Conservation (phyloP, 1,140 invertebrate species). For the Dreissena rostriformis region DNA sequence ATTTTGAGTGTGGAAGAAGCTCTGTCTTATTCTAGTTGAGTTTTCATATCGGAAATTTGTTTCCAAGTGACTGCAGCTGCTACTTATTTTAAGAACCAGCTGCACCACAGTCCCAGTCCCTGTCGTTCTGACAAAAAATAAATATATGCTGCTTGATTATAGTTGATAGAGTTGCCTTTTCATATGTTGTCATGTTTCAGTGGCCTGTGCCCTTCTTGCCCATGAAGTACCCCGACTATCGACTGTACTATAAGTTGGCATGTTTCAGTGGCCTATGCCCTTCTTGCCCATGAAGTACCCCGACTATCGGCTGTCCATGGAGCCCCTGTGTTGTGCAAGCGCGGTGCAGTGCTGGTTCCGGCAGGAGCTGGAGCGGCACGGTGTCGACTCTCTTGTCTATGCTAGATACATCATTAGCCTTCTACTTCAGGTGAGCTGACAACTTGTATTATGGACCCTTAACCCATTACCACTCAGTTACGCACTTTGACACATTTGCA, state of each 20-base stretch:
- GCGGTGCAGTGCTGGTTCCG: slow-evolving; percentile 84
- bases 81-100: too few species aligned
- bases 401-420: slow-evolving; percentile 85
- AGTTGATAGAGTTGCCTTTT: neutral
- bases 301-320: slow-evolving; percentile 65
- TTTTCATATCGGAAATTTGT: too few species aligned
- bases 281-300: slow-evolving; percentile 62
- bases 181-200: too few species aligned
- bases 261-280: slow-evolving; percentile 49
- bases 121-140: neutral
- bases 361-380: slow-evolving; percentile 84
- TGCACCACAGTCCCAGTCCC: too few species aligned
- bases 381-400: slow-evolving; percentile 85
- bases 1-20: too few species aligned
- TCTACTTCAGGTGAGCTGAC: slow-evolving; percentile 82
- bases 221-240: neutral
- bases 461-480: too few species aligned
- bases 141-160: neutral
- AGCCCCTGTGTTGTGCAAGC: slow-evolving; percentile 82
- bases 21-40: too few species aligned
- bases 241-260: neutral
- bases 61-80: too few species aligned
- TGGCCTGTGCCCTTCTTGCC: too few species aligned
- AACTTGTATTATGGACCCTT: too few species aligned
- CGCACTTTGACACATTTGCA: too few species aligned